These are phyloP conservation scores for Hydrochoerus hydrochaeris DNA, from an alignment of 2,113 vertebrate species.

Conservation along the genomic window DNA sequence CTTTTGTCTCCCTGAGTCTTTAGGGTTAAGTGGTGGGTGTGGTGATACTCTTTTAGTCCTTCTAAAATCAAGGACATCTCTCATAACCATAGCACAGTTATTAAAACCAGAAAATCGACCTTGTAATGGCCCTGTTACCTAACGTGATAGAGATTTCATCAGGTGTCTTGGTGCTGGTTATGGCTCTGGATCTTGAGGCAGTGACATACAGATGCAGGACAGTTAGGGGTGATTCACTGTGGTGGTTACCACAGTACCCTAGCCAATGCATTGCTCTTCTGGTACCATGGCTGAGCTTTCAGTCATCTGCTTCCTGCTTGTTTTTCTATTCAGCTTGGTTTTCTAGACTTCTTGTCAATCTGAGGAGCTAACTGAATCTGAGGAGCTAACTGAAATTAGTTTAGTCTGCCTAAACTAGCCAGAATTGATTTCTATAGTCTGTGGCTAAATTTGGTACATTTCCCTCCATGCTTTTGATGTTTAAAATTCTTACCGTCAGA, in stretches of 20 bases:
- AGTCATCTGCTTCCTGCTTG: neutral
- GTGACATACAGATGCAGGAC: neutral
- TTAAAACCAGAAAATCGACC: neutral
- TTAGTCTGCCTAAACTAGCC: neutral
- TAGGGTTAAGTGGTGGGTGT: neutral
- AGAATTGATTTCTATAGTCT: constrained; percentile 37
- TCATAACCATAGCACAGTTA: neutral
- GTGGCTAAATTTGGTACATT: neutral
- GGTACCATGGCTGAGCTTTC: neutral
- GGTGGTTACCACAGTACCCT: neutral
- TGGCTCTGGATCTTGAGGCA: neutral
- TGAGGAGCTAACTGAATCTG: neutral
- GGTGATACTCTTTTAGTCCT: neutral
- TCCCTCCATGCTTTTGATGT: neutral
- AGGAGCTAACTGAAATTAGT: neutral
- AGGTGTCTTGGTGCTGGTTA: neutral
- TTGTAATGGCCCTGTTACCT: neutral
- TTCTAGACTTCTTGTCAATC: neutral
- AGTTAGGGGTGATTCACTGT: neutral
- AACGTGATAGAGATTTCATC: neutral
- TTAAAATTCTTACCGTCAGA: constrained; percentile 6
- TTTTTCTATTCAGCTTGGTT: neutral
- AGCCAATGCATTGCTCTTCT: neutral
- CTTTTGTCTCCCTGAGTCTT: neutral
- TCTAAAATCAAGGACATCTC: neutral